Base-by-base conservation (phyloP, 2,797 vertebrate genomes). In the Lutjanus campechanus region DNA sequence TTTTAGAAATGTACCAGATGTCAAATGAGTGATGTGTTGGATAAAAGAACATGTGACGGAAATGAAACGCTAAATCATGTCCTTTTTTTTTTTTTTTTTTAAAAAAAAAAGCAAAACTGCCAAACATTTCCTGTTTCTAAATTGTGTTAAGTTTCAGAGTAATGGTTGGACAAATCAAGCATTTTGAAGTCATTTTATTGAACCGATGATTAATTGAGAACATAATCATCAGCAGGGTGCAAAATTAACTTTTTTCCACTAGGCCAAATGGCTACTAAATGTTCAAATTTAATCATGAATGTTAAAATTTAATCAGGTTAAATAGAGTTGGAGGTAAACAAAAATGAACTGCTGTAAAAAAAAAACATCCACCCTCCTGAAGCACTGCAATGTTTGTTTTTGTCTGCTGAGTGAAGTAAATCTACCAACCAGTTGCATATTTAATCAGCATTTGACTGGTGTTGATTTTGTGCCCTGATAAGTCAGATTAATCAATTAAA, bases 261-360 rank as follows among this genome's bases (percentile, higher is more conserved):
- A 36, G 5, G 29, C 5, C 29, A 36, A 36, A 36, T 36, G 3
- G 3, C 29, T 36, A 36, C 29, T 36, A 36, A 36, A 36, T 36
- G 29, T 36, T 36, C 29, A 36, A 36, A 36, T 36, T 36, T 36
- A 36, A 36, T 36, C n/a, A n/a, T n/a, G n/a, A 36, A 36, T 36
- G 29, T 36, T 36, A 2, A 36, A 36, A 36, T 36, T 36, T 36
- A 36, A 36, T 36, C n/a, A 67, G 49, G 47, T 67, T 82, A 86
- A 78, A 80, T 77, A 60, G 11, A 74, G 56, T 59, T 55, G 11
- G 13, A 85, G 15, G 55, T 83, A 79, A 91, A 88, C 79, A 77
- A 73, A 80, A 79, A 65, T 36, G 0, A 73, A 51, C 43, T 43
- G 22, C 12, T 83, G 78, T 87, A 79, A 90, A 86, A 79, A 80